Evolutionary conservation across 2,113 vertebrate genomes (phyloP).

Genomic region (Isichthys henryi): DNA sequence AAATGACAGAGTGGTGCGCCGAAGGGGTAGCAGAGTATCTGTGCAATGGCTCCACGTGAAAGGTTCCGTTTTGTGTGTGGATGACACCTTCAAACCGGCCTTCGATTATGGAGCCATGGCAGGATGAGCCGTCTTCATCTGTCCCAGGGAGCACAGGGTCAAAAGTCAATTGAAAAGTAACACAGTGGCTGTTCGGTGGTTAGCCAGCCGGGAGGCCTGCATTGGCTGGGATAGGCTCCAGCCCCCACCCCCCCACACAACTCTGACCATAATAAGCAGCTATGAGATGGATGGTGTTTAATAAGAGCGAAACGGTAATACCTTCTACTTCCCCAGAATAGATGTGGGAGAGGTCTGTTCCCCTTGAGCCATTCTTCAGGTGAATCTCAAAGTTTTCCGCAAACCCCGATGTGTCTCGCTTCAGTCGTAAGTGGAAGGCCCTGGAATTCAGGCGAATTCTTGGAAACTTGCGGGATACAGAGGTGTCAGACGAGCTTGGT

Average conservation of each 20-base stretch:
- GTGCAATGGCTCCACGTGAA: constrained; percentile 56
- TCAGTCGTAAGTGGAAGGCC: constrained; percentile 56
- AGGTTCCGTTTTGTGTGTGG: constrained; percentile 58
- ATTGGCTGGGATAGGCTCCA: neutral
- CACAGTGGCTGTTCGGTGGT: neutral
- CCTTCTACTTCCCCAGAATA: constrained; percentile 64
- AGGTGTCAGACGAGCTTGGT: neutral
- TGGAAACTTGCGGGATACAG: neutral
- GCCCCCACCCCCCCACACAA: neutral
- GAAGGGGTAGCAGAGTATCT: constrained; percentile 32
- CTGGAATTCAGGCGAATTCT: constrained; percentile 30
- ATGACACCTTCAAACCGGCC: constrained; percentile 72
- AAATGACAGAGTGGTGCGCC: constrained; percentile 65
- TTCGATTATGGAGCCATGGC: constrained; percentile 62
- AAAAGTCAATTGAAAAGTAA: neutral
- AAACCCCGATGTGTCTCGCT: constrained; percentile 48
- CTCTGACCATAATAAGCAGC: neutral
- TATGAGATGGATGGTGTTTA: neutral
- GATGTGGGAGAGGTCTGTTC: constrained; percentile 59
- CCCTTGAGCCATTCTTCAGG: constrained; percentile 29
- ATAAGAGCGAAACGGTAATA: constrained; percentile 22
- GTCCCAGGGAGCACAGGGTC: neutral
- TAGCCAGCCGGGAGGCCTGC: neutral
- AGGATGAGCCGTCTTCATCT: constrained; percentile 62
- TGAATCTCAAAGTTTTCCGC: constrained; percentile 47